These are phyloP conservation scores for Typhlichthys eigenmanni DNA, from an alignment of 2,797 vertebrate genomes.

Conservation along the genomic window DNA sequence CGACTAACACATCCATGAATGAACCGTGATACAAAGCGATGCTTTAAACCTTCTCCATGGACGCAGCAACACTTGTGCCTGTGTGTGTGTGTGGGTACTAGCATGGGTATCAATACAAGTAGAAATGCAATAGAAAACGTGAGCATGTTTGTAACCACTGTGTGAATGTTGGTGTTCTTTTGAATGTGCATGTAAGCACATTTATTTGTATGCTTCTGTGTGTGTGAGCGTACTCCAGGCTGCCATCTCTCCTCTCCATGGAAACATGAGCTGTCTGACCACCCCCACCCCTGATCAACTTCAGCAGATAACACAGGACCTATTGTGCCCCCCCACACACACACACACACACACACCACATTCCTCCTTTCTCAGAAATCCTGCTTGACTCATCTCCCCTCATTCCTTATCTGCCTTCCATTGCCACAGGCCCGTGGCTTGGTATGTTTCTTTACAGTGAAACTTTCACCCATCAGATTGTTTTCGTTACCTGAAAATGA, in stretches of 20 bases:
- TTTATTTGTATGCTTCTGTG: neutral
- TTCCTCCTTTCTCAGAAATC: constrained; percentile 2
- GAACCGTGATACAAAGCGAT: constrained; percentile 44
- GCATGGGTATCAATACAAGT: neutral
- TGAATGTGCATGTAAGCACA: neutral
- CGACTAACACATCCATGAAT: too few relatives aligned
- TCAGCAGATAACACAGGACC: constrained; percentile 62
- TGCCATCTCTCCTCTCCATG: constrained; percentile 58
- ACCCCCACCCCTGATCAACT: constrained; percentile 52
- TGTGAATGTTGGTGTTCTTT: too few relatives aligned
- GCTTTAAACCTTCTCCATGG: constrained; percentile 35
- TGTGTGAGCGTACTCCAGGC: constrained; percentile 50
- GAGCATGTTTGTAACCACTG: too few relatives aligned
- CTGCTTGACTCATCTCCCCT: constrained; percentile 13
- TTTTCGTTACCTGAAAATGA: neutral
- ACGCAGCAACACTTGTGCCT: neutral
- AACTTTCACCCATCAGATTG: constrained; percentile 43
- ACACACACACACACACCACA: constrained; percentile 15
- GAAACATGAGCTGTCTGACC: constrained; percentile 77
- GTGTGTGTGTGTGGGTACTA: neutral
- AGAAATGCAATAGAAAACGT: too few relatives aligned
- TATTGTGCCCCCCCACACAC: constrained; percentile 49
- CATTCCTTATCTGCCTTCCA: constrained; percentile 28
- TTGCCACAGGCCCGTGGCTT: constrained; percentile 13
- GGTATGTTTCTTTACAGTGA: neutral